These are phyloP conservation scores for Molothrus aeneus DNA, from an alignment of 2,797 vertebrate genomes.

Conservation along the genomic window DNA sequence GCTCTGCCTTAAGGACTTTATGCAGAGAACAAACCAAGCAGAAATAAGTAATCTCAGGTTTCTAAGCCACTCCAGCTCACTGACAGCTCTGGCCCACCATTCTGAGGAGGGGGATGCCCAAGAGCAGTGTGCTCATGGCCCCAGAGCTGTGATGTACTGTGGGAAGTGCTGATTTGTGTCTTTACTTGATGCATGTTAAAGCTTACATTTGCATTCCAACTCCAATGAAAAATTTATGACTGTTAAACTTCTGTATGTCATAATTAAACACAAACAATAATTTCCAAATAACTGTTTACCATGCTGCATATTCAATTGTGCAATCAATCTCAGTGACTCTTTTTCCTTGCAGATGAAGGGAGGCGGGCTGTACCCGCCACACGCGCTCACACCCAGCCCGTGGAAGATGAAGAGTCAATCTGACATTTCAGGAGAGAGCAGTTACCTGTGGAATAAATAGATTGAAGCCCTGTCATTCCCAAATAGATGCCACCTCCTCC, in stretches of 20 bases:
- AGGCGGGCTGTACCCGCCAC: rapidly evolving
- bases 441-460: constrained; percentile 5
- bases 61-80: not conserved
- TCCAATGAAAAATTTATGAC: constrained; percentile 43
- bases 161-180: not conserved
- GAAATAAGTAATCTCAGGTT: not conserved
- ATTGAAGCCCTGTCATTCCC: not conserved
- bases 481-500: constrained; percentile 15
- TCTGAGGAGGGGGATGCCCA: not conserved
- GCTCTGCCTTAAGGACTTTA: not conserved
- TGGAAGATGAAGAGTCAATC: not conserved
- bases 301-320: not conserved
- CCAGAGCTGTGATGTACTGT: rapidly evolving
- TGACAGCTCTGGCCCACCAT: not conserved
- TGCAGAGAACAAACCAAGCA: not conserved
- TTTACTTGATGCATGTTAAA: rapidly evolving
- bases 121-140: rapidly evolving
- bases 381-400: not conserved
- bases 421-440: not conserved
- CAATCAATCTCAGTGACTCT: constrained; percentile 45
- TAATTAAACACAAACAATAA: constrained; percentile 66
- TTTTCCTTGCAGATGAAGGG: not conserved
- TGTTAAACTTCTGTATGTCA: constrained; percentile 31
- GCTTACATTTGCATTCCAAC: not conserved
- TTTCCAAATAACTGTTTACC: constrained; percentile 50